Conservation (phyloP, 2,888 invertebrate species). For the Agrotis exclamationis region DNA sequence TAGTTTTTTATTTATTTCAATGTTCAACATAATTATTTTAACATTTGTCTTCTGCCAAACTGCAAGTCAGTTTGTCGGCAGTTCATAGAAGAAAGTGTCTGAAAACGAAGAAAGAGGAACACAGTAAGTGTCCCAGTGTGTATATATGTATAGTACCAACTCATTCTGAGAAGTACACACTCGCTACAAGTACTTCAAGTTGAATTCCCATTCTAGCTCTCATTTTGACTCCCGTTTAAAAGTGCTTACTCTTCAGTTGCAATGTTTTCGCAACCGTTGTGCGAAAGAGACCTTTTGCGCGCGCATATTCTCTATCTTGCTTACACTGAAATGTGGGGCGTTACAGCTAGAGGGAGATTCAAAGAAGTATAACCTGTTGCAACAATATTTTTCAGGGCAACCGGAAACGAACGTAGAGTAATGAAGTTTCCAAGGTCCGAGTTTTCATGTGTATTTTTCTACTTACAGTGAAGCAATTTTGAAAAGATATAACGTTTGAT, state of each 20-base stretch:
- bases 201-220: background rate
- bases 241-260: background rate
- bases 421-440: background rate
- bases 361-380: constrained; percentile 20
- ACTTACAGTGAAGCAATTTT: background rate
- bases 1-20: no score
- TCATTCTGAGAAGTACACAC: background rate
- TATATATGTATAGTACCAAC: background rate
- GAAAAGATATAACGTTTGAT: no score
- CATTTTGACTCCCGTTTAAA: background rate
- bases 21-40: no score
- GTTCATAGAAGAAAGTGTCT: background rate
- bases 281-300: constrained; percentile 8
- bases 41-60: no score
- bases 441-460: background rate
- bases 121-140: background rate
- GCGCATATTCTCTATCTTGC: constrained; percentile 13
- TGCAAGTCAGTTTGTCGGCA: no score
- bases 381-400: constrained; percentile 8
- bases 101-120: background rate
- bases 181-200: constrained; percentile 4
- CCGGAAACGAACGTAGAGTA: background rate
- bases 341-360: background rate
- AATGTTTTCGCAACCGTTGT: background rate
- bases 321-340: background rate